Base-by-base conservation (phyloP, 1,140 invertebrate genomes). In the Limonius californicus region DNA sequence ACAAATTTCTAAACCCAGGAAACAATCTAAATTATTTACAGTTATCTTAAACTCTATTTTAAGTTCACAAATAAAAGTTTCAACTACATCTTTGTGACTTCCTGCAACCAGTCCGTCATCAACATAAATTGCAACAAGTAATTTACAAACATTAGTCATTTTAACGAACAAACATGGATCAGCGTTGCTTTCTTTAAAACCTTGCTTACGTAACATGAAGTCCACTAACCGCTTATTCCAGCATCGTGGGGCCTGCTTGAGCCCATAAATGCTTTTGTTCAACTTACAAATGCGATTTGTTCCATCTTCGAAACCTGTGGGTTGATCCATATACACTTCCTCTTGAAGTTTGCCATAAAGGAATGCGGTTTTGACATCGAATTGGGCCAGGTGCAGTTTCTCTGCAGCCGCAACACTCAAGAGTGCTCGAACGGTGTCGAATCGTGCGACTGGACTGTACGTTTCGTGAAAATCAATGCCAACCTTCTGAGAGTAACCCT, bases 301-400 rank as follows among this genome's bases (percentile, higher is more conserved):
- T n/a, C 59, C 43, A 59, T 69, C 65, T 3, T 70, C 59, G 50
- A 66, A 76, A 7, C 76, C 75, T 66, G 35, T 78, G n/a, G 78
- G 75, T 62, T 73, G 68, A 35, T 68, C 54, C 71, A 80, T 76
- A 58, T 70, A 80, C 0, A 80, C 68, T 43, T 67, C 68, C 68
- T 81, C 78, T 18, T 78, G 61, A 19, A 82, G 54, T 12, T 69
- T 57, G 6, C 72, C 77, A 71, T 80, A 74, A 32, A 45, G 4
- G 16, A 45, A 45, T 4, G n/a, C 43, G 12, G 43, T 45, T 18
- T 45, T 7, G 12, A 74, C 58, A 68, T 78, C 72, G 57, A 74
- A 69, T 63, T 76, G 68, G 9, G 42, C 30, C 15, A 63, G 1
- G 12, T 61, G 1, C 32, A 66, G 15, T 14, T 54, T 42, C 2